phyloP scores from a whole-genome alignment of 2,113 vertebrate genomes.

The Enhydra lutris region DNA sequence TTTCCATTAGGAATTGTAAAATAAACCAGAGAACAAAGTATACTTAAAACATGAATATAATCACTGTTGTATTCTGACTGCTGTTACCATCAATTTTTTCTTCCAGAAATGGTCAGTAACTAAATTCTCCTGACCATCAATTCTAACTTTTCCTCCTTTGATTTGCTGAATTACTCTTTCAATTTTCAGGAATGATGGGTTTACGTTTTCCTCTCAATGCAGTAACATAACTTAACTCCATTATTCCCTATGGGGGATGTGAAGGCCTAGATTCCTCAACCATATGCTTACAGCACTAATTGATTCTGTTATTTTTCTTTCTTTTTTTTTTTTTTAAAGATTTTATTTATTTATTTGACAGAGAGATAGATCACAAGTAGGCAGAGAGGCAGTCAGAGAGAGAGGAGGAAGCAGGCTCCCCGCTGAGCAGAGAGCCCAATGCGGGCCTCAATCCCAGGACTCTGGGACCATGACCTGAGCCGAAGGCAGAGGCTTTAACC shows the following conservation, averaged over 20 bases:
- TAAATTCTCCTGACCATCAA: background rate
- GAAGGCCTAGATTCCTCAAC: background rate
- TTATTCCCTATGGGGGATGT: background rate
- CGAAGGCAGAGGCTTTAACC: too few species aligned
- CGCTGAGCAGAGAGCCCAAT: too few species aligned
- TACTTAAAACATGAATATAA: background rate
- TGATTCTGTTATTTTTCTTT: background rate
- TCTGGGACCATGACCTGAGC: too few species aligned
- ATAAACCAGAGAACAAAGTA: conserved; percentile 5
- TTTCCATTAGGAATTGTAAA: background rate
- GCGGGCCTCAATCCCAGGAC: too few species aligned
- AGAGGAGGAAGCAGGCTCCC: too few species aligned
- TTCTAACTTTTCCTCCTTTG: background rate
- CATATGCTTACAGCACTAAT: background rate
- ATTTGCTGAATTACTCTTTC: conserved; percentile 14
- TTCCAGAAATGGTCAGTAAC: background rate
- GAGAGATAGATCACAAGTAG: too few species aligned
- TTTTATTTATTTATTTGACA: too few species aligned
- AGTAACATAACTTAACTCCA: background rate
- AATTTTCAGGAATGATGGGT: background rate
- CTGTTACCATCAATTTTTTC: background rate
- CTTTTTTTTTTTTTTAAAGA: background rate
- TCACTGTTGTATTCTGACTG: background rate
- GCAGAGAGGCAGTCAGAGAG: too few species aligned
- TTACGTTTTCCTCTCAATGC: background rate